Base-by-base conservation (phyloP, 2,797 vertebrate species). In the Enteromius mattozi region DNA sequence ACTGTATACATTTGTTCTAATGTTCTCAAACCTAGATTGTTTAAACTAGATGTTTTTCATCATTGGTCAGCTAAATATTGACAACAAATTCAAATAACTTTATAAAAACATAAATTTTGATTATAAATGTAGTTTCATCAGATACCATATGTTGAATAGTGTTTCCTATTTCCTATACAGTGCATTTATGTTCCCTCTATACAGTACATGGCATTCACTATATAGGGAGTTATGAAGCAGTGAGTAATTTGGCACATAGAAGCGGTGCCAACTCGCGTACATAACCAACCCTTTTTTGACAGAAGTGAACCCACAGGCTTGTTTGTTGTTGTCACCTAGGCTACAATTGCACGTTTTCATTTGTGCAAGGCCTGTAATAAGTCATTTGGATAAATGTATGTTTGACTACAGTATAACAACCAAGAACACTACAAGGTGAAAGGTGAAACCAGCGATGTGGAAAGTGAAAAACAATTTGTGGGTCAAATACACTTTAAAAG, bases 311-410 rank as follows among this genome's bases (percentile, higher is more conserved):
- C 75, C 35, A 1, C 75, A 59, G 75, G 75, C 35, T 61, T 77
- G 75, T 77, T 77, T 77, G 35, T 77, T 77, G 54, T 42, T 27
- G n/a, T 77, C 54, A 75, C 27, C 68, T 77, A 61, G 75, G 54
- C 35, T 61, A 61, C 45, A 75, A 21, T 47, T 83, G 17, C 42
- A 70, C 27, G 10, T 17, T 74, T 82, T 56, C 4, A 47, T 33
- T 66, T 78, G 13, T 78, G 71, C 6, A 14, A 61, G 13, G 3
- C 24, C 24, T 61, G 51, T 24, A 77, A 61, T 77, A 42, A 37
- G 33, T 37, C 49, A 42, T 59, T 12, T 37, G 54, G 35, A 59
- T 77, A 61, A 77, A 42, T 42, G 59, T 19, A 40, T 77, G n/a
- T 61, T 61, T 6, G 2, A 77, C 75, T 59, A 61, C n/a, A 6